Conservation (phyloP, 53 echinoderm and acorn worm genomes). For the Paracentrotus lividus region DNA sequence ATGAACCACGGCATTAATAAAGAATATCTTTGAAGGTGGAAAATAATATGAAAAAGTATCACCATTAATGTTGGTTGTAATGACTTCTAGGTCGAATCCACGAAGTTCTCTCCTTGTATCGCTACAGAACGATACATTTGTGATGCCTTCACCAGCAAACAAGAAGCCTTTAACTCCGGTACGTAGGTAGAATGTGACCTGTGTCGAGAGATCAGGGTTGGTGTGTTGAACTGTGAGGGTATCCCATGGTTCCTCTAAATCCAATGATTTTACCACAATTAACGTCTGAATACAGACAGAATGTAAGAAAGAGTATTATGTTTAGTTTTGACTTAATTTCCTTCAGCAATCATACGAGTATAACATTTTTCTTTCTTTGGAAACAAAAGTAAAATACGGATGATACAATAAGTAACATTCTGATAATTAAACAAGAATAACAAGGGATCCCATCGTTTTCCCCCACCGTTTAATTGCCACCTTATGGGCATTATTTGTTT, state of each 20-base stretch:
- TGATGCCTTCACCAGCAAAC: neutral
- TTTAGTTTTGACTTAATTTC: too few relatives aligned
- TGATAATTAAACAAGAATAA: too few relatives aligned
- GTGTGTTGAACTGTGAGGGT: neutral
- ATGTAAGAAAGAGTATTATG: neutral
- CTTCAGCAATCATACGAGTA: too few relatives aligned
- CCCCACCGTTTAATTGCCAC: too few relatives aligned
- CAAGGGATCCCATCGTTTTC: too few relatives aligned
- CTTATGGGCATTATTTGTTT: too few relatives aligned
- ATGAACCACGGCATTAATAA: too few relatives aligned
- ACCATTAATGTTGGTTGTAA: neutral
- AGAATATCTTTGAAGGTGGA: too few relatives aligned
- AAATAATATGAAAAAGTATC: too few relatives aligned
- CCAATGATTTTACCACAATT: constrained; percentile 1
- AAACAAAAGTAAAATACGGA: too few relatives aligned
- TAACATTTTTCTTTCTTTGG: too few relatives aligned
- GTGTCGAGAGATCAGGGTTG: neutral
- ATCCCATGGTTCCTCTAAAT: constrained; percentile 10
- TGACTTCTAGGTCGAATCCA: constrained; percentile 17
- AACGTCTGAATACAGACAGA: neutral
- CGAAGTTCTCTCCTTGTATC: neutral
- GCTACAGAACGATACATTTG: neutral
- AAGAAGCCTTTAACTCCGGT: neutral
- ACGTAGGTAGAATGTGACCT: neutral
- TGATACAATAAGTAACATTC: too few relatives aligned